Percentiles rank a stretch among this genome's conserved stretches.
phyloP scores from a whole-genome alignment of 2,113 vertebrate species.

The Noctilio leporinus region DNA sequence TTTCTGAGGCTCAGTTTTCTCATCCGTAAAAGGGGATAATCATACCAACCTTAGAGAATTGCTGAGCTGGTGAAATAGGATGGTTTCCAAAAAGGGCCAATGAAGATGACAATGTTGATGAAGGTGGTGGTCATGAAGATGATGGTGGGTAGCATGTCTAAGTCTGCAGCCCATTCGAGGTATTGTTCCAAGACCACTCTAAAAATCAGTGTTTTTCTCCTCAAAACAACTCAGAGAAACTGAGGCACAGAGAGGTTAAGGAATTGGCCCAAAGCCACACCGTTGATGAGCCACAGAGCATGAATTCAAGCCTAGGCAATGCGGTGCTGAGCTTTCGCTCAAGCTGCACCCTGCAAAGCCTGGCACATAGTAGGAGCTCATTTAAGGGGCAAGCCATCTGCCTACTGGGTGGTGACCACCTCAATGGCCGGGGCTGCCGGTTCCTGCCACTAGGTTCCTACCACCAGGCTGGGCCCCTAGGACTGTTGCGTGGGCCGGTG shows the following conservation, averaged over 20 bases:
- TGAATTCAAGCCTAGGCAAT: not conserved
- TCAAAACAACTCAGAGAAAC: not conserved
- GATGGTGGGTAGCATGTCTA: not conserved
- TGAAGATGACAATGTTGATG: not conserved
- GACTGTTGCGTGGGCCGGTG: no score
- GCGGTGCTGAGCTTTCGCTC: fast-evolving
- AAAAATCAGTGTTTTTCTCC: not conserved
- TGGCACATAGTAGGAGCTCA: not conserved
- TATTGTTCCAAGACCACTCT: not conserved
- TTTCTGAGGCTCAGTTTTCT: not conserved
- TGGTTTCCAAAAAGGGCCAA: not conserved
- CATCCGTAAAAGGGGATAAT: not conserved
- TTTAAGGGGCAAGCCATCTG: not conserved
- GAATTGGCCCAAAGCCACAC: not conserved
- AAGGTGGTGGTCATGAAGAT: not conserved
- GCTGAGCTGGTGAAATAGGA: not conserved
- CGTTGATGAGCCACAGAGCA: fast-evolving
- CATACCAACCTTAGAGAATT: not conserved
- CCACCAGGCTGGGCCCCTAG: fast-evolving
- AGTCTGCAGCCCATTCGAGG: not conserved
- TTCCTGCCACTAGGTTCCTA: not conserved
- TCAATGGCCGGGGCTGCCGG: not conserved
- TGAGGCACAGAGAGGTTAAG: not conserved
- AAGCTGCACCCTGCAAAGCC: fast-evolving
- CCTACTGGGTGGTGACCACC: not conserved